Evolutionary conservation across 2,113 vertebrate genomes (phyloP).

Genomic region (Osmerus eperlanus): DNA sequence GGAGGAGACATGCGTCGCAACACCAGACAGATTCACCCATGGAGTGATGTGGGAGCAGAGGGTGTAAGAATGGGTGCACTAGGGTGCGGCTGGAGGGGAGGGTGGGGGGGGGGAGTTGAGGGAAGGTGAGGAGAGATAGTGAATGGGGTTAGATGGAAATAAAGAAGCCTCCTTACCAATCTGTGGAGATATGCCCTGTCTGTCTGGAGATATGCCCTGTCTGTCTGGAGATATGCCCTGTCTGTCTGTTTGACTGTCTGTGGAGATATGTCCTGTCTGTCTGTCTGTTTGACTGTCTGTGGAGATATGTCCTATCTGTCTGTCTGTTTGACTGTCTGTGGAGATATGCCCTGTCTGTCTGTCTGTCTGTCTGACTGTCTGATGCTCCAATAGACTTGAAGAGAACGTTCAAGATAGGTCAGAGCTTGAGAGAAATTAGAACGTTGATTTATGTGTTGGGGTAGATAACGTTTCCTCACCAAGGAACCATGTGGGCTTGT

Average conservation of each 20-base stretch:
- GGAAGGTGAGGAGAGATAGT: constrained; percentile 67
- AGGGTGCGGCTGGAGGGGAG: constrained; percentile 32
- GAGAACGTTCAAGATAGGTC: constrained; percentile 42
- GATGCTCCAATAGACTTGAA: constrained; percentile 54
- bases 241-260: no score
- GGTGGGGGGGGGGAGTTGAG: constrained; percentile 39
- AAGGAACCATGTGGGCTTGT: constrained; percentile 33
- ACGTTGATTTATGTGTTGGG: constrained; percentile 19
- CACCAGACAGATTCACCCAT: constrained; percentile 77
- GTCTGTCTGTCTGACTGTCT: no score
- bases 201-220: constrained; percentile 4
- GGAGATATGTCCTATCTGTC: constrained; percentile 46
- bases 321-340: constrained; percentile 29
- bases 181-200: constrained; percentile 54
- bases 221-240: no score
- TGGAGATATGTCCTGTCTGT: no score
- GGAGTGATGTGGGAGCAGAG: constrained; percentile 69
- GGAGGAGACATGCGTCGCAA: constrained; percentile 72
- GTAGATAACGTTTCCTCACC: constrained; percentile 31
- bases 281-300: constrained; percentile 36
- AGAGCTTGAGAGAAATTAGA: constrained; percentile 28
- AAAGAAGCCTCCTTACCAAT: constrained; percentile 83
- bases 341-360: no score
- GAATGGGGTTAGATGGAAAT: constrained; percentile 77
- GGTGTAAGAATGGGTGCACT: constrained; percentile 59